Evolutionary conservation across 2,888 invertebrate genomes (phyloP).

Genomic region (Liodrosophila aerea): DNA sequence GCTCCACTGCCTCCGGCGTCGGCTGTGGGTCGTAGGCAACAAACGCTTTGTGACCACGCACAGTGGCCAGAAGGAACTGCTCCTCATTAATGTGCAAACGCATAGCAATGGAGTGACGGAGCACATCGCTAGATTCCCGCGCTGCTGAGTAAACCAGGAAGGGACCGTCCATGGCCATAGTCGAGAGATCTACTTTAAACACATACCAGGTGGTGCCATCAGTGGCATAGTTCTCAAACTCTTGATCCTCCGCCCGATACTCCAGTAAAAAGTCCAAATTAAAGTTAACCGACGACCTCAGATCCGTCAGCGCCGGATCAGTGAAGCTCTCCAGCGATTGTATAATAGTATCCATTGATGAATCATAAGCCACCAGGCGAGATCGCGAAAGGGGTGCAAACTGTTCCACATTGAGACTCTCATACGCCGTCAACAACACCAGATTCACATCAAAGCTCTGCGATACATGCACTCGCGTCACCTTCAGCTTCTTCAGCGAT

Average conservation of each 20-base stretch:
- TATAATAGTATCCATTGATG: constrained; percentile 85
- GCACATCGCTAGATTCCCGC: constrained; percentile 84
- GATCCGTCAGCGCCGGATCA: constrained; percentile 74
- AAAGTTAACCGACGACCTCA: constrained; percentile 61
- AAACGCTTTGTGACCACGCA: constrained; percentile 82
- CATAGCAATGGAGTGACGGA: constrained; percentile 84
- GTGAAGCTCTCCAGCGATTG: constrained; percentile 86
- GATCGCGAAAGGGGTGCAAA: constrained; percentile 86
- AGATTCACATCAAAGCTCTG: constrained; percentile 85
- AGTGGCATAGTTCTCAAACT: constrained; percentile 86
- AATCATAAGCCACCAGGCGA: constrained; percentile 88
- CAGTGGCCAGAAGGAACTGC: constrained; percentile 74
- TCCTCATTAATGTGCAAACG: constrained; percentile 81
- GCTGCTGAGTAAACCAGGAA: constrained; percentile 85
- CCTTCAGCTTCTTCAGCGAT: constrained; percentile 83
- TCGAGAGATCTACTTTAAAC: constrained; percentile 85
- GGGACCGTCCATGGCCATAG: constrained; percentile 86
- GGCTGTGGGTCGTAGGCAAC: constrained; percentile 82
- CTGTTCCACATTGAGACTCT: constrained; percentile 84
- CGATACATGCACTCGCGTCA: constrained; percentile 85
- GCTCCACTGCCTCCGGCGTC: constrained; percentile 82
- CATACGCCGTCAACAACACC: constrained; percentile 85
- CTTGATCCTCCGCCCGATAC: constrained; percentile 84
- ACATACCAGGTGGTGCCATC: constrained; percentile 86
- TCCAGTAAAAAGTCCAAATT: constrained; percentile 87